Evolutionary conservation across 1,140 invertebrate species (phyloP).

Genomic region (Dryas iulia): DNA sequence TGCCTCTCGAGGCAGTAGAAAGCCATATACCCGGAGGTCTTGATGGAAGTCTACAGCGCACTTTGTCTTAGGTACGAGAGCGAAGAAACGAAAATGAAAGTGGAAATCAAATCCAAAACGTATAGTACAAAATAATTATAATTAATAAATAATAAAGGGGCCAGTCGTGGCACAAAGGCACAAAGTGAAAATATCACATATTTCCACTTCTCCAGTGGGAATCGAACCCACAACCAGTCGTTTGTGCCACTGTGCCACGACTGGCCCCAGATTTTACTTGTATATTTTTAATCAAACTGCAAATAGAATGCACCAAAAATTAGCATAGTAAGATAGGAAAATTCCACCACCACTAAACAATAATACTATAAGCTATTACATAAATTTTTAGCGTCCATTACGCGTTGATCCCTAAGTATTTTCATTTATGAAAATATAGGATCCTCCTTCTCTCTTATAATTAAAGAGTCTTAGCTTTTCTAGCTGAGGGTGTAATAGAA

Average conservation of each 20-base stretch:
- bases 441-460: constrained; percentile 24
- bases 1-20: constrained; percentile 88
- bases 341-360: constrained; percentile 21
- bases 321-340: neutral
- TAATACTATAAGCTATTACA: constrained; percentile 17
- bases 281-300: neutral
- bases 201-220: too few relatives aligned
- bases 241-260: too few relatives aligned
- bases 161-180: too few relatives aligned
- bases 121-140: too few relatives aligned
- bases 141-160: too few relatives aligned
- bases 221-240: too few relatives aligned
- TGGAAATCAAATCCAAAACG: too few relatives aligned
- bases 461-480: constrained; percentile 9
- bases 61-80: too few relatives aligned
- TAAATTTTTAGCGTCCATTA: constrained; percentile 29
- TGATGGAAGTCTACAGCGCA: too few relatives aligned
- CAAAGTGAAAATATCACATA: too few relatives aligned
- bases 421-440: constrained; percentile 21
- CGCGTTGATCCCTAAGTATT: constrained; percentile 23
- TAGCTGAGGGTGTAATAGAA: neutral
- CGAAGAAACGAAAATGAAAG: too few relatives aligned
- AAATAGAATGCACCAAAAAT: neutral
- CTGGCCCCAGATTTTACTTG: neutral
- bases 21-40: constrained; percentile 87